Base-by-base conservation (phyloP, 2,113 vertebrate species). In the Callorhinus ursinus region DNA sequence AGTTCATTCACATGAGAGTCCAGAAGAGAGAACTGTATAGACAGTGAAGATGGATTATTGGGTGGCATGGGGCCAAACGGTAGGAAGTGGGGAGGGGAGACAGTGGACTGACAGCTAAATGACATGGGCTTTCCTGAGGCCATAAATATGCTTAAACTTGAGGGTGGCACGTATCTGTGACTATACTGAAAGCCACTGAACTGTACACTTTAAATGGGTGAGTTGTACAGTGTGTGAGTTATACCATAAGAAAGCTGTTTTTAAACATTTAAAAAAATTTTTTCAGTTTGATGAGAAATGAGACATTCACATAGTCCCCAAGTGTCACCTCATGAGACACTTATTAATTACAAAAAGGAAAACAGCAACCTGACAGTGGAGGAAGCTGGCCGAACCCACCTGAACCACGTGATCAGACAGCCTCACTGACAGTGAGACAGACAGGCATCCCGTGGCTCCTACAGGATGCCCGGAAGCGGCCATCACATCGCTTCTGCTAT, bases 271-370 rank as follows among this genome's bases (percentile, higher is more conserved):
- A 77, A 31, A 33, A 5, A 5, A 16, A 46, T 15, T 49, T 46
- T 85, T 65, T 85, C 53, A 92, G 18, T 79, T 79, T 90, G 53
- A 93, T 88, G 28, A 95, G 74, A 93, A 88, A 65, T 18, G 72
- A 65, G 55, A 18, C 91, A 79, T 55, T 85, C 39, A 69, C 55
- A 61, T 8, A 63, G n/a, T 72, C 21, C 76, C 72, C 76, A 90
- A 76, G 57, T 57, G 42, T 51, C 67, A 86, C 80, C 33, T 61
- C 28, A 57, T 15, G 28, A 69, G 53, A 36, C 51, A 39, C 28
- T 74, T 67, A 42, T 33, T 69, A 39, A 57, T 65, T 36, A 57
- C 15, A 49, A 51, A 53, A 76, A 36, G 22, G 46, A 63, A 88
- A 88, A 46, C 4, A 74, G 21, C n/a, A 57, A 0, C 16, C 74